These are phyloP conservation scores for Ceratina calcarata DNA, from an alignment of 1,140 invertebrate species.

Conservation along the genomic window DNA sequence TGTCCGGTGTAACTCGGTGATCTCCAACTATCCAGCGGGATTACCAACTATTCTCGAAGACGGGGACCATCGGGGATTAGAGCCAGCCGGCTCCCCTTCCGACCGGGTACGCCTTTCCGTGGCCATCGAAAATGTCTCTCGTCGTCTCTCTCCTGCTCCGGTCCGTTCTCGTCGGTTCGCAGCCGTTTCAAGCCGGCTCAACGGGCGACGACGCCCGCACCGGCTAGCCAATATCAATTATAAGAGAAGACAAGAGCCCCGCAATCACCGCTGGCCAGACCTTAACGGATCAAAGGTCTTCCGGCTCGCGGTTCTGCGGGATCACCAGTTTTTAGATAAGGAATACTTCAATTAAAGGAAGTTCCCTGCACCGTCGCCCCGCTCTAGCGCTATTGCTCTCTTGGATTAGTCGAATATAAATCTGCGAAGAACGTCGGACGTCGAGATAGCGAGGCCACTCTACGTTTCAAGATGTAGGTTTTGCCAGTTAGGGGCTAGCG, in stretches of 20 bases:
- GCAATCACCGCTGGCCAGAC: conserved; percentile 77
- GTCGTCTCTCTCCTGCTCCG: conserved; percentile 16
- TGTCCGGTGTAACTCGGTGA: conserved; percentile 78
- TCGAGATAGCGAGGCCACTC: background rate
- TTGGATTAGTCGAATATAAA: conserved; percentile 59
- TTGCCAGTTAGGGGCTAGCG: too few relatives aligned
- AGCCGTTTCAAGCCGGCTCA: conserved; percentile 33
- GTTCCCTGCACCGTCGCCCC: conserved; percentile 11
- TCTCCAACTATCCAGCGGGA: conserved; percentile 80
- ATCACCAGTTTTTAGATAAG: conserved; percentile 80
- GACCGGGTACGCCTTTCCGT: conserved; percentile 61
- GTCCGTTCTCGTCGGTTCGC: background rate
- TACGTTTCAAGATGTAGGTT: too few relatives aligned
- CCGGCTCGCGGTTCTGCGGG: conserved; percentile 63
- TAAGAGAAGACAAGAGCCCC: conserved; percentile 79
- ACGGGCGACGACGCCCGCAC: conserved; percentile 48
- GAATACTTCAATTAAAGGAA: conserved; percentile 78
- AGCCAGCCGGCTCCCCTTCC: conserved; percentile 57
- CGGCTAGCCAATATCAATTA: conserved; percentile 80
- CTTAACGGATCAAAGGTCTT: conserved; percentile 78
- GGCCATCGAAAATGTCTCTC: conserved; percentile 59
- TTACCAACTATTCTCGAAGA: conserved; percentile 81
- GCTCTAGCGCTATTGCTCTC: conserved; percentile 40
- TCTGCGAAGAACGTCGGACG: background rate
- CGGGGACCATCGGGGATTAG: conserved; percentile 78